Evolutionary conservation across 2,888 invertebrate species (phyloP).

Genomic region (Malthinus flaveolus): DNA sequence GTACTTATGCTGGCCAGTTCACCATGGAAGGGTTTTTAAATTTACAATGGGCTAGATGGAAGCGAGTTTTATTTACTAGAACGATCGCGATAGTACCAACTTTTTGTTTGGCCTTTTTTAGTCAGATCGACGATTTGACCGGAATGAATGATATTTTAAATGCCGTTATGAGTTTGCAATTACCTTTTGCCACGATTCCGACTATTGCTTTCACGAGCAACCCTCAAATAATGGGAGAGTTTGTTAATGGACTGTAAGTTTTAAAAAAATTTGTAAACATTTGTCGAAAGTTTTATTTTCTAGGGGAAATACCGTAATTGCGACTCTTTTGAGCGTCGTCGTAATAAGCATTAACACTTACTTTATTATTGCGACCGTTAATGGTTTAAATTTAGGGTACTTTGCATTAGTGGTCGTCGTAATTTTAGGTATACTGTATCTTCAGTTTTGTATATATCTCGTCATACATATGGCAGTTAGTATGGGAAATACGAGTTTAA

Average conservation of each 20-base stretch:
- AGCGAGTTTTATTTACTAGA: slow-evolving; percentile 81
- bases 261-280: too few relatives aligned
- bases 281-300: slow-evolving; percentile 39
- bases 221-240: slow-evolving; percentile 79
- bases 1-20: slow-evolving; percentile 85
- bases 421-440: slow-evolving; percentile 67
- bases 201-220: slow-evolving; percentile 85
- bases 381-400: slow-evolving; percentile 53
- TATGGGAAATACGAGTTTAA: slow-evolving; percentile 63
- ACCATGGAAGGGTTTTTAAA: slow-evolving; percentile 89
- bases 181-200: slow-evolving; percentile 87
- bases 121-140: slow-evolving; percentile 69
- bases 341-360: slow-evolving; percentile 81
- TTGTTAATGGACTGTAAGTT: slow-evolving; percentile 76
- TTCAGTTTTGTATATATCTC: slow-evolving; percentile 74
- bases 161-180: slow-evolving; percentile 82
- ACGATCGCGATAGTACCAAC: slow-evolving; percentile 79
- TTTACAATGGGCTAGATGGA: slow-evolving; percentile 85
- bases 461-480: slow-evolving; percentile 71
- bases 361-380: slow-evolving; percentile 69
- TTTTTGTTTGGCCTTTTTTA: slow-evolving; percentile 70
- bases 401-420: slow-evolving; percentile 56
- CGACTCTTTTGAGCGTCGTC: slow-evolving; percentile 66
- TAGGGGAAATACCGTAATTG: slow-evolving; percentile 70
- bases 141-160: slow-evolving; percentile 85